phyloP scores from a whole-genome alignment of 2,113 vertebrate species.

The Prunella fulvescens region DNA sequence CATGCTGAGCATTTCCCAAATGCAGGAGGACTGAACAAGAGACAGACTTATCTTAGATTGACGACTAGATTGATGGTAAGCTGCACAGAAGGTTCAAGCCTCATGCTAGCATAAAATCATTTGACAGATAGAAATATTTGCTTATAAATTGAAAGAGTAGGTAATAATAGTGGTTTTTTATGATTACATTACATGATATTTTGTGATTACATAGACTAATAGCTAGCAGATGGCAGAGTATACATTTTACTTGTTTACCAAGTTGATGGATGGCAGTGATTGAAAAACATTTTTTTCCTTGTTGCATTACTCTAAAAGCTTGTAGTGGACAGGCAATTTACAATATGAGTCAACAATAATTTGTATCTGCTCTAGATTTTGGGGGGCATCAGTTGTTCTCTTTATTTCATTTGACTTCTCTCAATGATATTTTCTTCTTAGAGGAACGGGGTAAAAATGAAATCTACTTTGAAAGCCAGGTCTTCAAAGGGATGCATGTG shows the following conservation, averaged over 20 bases:
- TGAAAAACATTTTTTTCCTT: conserved; percentile 24
- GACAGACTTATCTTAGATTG: not conserved
- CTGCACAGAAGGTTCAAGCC: not conserved
- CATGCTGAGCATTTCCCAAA: not conserved
- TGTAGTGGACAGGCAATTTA: conserved; percentile 30
- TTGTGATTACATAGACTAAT: conserved; percentile 61
- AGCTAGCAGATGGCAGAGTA: conserved; percentile 48
- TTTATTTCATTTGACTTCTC: not conserved
- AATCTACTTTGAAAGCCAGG: not conserved
- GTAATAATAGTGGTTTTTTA: conserved; percentile 53
- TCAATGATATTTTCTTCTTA: not conserved
- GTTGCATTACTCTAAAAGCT: conserved; percentile 34
- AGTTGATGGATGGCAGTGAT: conserved; percentile 36
- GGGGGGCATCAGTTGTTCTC: not conserved
- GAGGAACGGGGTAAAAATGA: not conserved
- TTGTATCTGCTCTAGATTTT: conserved; percentile 5
- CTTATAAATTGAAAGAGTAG: conserved; percentile 51
- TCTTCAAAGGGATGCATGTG: not conserved
- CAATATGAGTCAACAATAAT: not conserved
- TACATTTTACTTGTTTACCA: conserved; percentile 36
- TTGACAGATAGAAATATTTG: conserved; percentile 53
- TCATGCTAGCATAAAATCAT: conserved; percentile 14
- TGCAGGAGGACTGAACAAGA: not conserved
- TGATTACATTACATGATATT: conserved; percentile 52
- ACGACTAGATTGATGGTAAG: not conserved